A percentile compares a stretch with the other conserved stretches of the same genome.
Evolutionary conservation across 2,797 vertebrate species (phyloP).

Genomic region (Cheirogaleus major): DNA sequence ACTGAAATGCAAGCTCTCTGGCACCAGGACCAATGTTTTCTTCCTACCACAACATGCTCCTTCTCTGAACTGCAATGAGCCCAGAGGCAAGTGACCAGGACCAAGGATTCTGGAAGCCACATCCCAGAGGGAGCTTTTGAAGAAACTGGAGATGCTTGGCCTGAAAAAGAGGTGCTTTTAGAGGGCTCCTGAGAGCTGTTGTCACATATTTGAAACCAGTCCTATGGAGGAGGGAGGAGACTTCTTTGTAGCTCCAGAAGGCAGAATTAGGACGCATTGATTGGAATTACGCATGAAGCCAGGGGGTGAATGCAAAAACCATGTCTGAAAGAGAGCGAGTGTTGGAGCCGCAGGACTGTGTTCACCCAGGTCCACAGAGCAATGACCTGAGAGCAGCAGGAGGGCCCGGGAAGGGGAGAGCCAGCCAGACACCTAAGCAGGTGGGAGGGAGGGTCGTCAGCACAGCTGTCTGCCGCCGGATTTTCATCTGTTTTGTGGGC

Average conservation of each 20-base stretch:
- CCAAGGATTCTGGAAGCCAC: not conserved
- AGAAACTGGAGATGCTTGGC: not conserved
- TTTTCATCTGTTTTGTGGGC: not conserved
- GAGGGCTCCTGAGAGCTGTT: not conserved
- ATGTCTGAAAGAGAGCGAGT: not conserved
- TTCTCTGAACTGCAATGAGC: not conserved
- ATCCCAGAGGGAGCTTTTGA: not conserved
- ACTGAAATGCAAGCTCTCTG: not conserved
- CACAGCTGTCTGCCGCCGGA: not conserved
- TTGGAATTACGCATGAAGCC: not conserved
- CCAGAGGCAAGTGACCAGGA: not conserved
- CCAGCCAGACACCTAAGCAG: too few relatives aligned
- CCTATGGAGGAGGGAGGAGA: not conserved
- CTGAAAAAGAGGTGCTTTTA: not conserved
- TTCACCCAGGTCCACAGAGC: not conserved
- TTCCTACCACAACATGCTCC: not conserved
- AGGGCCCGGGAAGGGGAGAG: not conserved
- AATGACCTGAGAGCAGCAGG: not conserved
- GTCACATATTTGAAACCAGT: slow-evolving; percentile 5
- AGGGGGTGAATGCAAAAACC: not conserved
- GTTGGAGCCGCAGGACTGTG: not conserved
- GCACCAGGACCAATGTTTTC: not conserved
- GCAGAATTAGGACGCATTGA: not conserved
- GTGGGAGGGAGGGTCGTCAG: not conserved
- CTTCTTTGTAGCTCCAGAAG: not conserved